A percentile compares a stretch with the other conserved stretches of the same genome.
Conservation (phyloP, 2,888 invertebrate genomes). For the Calliopum simillimum region DNA sequence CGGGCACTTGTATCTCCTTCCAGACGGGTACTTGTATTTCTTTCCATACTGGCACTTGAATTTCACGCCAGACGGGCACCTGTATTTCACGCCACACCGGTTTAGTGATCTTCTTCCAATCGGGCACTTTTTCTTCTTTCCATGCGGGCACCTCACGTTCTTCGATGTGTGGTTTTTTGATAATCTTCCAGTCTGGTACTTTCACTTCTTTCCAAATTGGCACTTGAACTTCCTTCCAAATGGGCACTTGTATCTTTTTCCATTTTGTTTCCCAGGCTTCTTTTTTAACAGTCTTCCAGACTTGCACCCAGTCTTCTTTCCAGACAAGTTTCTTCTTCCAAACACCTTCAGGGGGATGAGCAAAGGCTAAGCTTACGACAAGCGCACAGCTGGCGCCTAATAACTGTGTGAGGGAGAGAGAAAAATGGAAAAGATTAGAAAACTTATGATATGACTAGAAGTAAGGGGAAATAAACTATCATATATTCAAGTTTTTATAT, state of each 20-base stretch:
- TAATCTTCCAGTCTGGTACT: slow-evolving; percentile 79
- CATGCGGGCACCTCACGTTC: slow-evolving; percentile 72
- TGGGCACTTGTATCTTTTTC: slow-evolving; percentile 80
- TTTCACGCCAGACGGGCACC: slow-evolving; percentile 75
- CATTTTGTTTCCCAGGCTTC: slow-evolving; percentile 80
- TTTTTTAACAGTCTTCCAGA: slow-evolving; percentile 82
- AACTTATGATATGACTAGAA: too few relatives aligned
- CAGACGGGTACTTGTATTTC: slow-evolving; percentile 78
- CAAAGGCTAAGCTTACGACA: slow-evolving; percentile 59
- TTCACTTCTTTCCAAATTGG: slow-evolving; percentile 79
- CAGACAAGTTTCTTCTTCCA: slow-evolving; percentile 84
- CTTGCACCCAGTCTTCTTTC: slow-evolving; percentile 80
- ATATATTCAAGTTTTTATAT: too few relatives aligned
- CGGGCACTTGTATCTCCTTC: slow-evolving; percentile 81
- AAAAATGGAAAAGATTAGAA: slow-evolving; percentile 3
- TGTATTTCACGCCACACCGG: slow-evolving; percentile 81
- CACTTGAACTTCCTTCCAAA: slow-evolving; percentile 83
- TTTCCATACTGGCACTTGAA: slow-evolving; percentile 70
- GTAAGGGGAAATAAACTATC: too few relatives aligned
- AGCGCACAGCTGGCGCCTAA: slow-evolving; percentile 64
- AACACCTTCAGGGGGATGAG: slow-evolving; percentile 73
- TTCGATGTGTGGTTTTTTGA: slow-evolving; percentile 69
- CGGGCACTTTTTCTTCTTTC: slow-evolving; percentile 75
- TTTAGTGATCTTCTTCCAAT: slow-evolving; percentile 74
- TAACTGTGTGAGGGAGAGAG: slow-evolving; percentile 56